Conservation (phyloP, 1,140 invertebrate genomes). For the Drosophila sechellia region DNA sequence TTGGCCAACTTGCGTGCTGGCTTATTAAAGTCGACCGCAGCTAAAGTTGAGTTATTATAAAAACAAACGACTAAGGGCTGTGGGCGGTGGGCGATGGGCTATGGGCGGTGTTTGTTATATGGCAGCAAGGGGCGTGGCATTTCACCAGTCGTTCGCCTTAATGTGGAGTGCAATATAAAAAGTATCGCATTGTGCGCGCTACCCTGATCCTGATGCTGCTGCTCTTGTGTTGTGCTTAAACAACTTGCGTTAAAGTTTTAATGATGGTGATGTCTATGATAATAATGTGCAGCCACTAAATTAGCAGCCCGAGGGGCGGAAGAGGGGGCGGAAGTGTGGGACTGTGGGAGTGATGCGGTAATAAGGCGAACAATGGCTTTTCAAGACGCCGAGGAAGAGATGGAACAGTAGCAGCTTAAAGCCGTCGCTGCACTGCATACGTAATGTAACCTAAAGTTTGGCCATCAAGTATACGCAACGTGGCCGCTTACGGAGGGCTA, state of each 20-base stretch:
- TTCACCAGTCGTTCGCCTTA: conserved; percentile 62
- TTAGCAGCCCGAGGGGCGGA: conserved; percentile 53
- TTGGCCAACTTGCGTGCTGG: conserved; percentile 80
- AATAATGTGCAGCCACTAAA: conserved; percentile 82
- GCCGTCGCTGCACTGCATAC: conserved; percentile 21
- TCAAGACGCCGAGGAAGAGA: neutral
- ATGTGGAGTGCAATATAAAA: conserved; percentile 81
- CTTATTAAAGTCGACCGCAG: conserved; percentile 79
- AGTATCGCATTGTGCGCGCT: conserved; percentile 65
- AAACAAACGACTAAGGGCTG: conserved; percentile 51
- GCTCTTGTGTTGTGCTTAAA: conserved; percentile 60
- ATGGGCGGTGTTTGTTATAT: too few relatives aligned
- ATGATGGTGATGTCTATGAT: conserved; percentile 81
- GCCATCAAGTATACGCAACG: conserved; percentile 17
- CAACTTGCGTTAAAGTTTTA: conserved; percentile 79
- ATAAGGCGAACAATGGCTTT: conserved; percentile 32
- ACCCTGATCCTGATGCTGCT: conserved; percentile 18
- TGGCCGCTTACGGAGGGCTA: neutral
- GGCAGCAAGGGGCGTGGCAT: neutral
- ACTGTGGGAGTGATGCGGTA: conserved; percentile 17
- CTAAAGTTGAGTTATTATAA: conserved; percentile 81
- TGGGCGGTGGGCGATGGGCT: neutral
- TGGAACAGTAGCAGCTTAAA: conserved; percentile 13
- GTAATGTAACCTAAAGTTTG: conserved; percentile 11
- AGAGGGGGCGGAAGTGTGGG: conserved; percentile 4